Percentiles rank a stretch among this genome's conserved stretches.
These are phyloP conservation scores for Laothoe populi DNA, from an alignment of 2,888 invertebrate species.

Conservation along the genomic window DNA sequence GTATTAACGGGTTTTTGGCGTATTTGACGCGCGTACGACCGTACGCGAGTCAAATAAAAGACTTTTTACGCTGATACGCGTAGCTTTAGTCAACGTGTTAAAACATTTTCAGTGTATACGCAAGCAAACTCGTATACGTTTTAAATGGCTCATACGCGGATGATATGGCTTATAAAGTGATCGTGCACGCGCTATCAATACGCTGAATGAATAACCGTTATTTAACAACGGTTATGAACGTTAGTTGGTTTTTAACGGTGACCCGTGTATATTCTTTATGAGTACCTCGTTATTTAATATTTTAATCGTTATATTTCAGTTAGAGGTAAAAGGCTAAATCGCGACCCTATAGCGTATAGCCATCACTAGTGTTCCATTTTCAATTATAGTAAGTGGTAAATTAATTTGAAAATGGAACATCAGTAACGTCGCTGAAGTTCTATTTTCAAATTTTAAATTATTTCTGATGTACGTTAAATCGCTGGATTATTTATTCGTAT, in stretches of 20 bases:
- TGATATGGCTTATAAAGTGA: background rate
- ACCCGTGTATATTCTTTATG: background rate
- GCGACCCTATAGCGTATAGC: background rate
- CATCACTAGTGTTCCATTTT: background rate
- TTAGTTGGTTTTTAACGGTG: conserved; percentile 5
- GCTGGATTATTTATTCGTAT: background rate
- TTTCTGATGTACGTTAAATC: background rate
- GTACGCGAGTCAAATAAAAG: no score
- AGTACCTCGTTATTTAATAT: conserved; percentile 5
- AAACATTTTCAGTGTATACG: no score
- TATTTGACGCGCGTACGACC: no score
- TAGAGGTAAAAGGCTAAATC: background rate
- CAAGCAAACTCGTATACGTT: no score
- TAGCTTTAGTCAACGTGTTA: no score
- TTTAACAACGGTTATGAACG: background rate
- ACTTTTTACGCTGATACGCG: no score
- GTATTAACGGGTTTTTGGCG: no score
- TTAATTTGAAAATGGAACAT: background rate
- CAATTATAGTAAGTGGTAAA: background rate
- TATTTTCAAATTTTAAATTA: background rate
- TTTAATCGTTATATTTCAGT: background rate
- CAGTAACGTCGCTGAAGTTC: background rate
- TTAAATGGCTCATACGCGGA: no score
- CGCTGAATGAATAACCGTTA: no score
- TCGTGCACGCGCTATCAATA: background rate